These are phyloP conservation scores for Mormyrus lacerda DNA, from an alignment of 2,113 vertebrate species.

Conservation along the genomic window DNA sequence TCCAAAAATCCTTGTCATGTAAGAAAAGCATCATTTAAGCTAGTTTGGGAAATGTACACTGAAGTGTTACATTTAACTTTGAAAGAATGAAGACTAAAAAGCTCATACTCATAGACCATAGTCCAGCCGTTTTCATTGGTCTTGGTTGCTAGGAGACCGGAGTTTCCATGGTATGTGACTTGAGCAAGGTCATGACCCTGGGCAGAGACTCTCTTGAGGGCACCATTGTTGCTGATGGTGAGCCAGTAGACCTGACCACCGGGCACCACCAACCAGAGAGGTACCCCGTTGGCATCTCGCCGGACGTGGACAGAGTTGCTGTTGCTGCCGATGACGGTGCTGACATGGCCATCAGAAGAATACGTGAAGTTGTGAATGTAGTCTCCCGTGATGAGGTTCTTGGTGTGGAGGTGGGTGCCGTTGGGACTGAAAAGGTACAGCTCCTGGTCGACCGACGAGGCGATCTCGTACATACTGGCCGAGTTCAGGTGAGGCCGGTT, in stretches of 20 bases:
- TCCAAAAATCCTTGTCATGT: background rate
- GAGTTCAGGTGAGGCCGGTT: constrained; percentile 67
- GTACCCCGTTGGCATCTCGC: constrained; percentile 72
- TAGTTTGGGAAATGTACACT: background rate
- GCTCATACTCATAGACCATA: constrained; percentile 79
- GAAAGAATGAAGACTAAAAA: constrained; percentile 19
- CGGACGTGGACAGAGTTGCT: constrained; percentile 74
- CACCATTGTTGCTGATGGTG: constrained; percentile 76
- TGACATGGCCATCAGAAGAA: constrained; percentile 65
- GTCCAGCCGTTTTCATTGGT: constrained; percentile 84
- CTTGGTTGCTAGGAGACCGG: constrained; percentile 77
- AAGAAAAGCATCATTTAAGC: background rate
- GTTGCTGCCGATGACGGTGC: constrained; percentile 62
- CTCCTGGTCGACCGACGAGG: constrained; percentile 76
- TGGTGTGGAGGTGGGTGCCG: constrained; percentile 76
- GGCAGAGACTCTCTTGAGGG: constrained; percentile 77
- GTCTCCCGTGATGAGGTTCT: constrained; percentile 78
- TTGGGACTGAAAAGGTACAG: constrained; percentile 79
- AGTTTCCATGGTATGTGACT: constrained; percentile 81
- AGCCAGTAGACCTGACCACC: constrained; percentile 82
- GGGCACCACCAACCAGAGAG: constrained; percentile 77
- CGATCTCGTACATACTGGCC: constrained; percentile 68
- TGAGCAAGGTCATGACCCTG: constrained; percentile 79
- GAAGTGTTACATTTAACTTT: background rate
- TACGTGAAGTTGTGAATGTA: constrained; percentile 83